A percentile compares a stretch with the other conserved stretches of the same genome.
phyloP scores from a whole-genome alignment of 1,140 invertebrate genomes.

The Bombus terrestris region DNA sequence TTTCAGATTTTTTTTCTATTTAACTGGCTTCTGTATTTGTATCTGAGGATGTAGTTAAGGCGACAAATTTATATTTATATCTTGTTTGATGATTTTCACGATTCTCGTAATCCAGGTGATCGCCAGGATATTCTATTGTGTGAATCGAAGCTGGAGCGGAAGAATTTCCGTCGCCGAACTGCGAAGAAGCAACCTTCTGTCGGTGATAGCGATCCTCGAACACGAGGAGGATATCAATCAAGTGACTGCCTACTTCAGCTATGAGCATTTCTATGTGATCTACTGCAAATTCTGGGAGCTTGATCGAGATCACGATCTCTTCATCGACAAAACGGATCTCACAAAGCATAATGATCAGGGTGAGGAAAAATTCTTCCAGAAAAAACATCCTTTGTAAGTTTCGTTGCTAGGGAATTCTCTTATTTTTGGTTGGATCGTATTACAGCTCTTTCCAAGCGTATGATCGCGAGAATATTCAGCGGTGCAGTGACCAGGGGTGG shows the following conservation, averaged over 20 bases:
- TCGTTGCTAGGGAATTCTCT: neutral
- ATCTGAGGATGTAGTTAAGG: neutral
- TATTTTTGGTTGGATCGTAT: slow-evolving; percentile 49
- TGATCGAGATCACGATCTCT: slow-evolving; percentile 98
- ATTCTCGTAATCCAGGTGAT: slow-evolving; percentile 87
- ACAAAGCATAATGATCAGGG: slow-evolving; percentile 98
- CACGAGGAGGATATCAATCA: slow-evolving; percentile 98
- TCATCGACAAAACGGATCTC: slow-evolving; percentile 97
- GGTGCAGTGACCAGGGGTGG: slow-evolving; percentile 95
- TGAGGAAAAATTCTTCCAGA: slow-evolving; percentile 75
- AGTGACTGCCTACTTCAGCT: slow-evolving; percentile 98
- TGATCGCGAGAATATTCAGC: slow-evolving; percentile 99
- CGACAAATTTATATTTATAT: neutral
- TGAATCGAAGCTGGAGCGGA: slow-evolving; percentile 99
- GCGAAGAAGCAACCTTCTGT: slow-evolving; percentile 93
- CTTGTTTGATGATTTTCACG: neutral
- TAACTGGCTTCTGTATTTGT: slow-evolving; percentile 1
- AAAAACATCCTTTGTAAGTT: neutral
- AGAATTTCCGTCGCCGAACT: slow-evolving; percentile 95
- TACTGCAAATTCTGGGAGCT: slow-evolving; percentile 99
- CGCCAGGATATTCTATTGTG: slow-evolving; percentile 98
- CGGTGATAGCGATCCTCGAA: slow-evolving; percentile 90
- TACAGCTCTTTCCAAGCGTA: slow-evolving; percentile 94
- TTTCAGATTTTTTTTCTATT: neutral
- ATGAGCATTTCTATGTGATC: slow-evolving; percentile 99